phyloP scores from a whole-genome alignment of 2,113 vertebrate genomes.

The Hucho hucho region DNA sequence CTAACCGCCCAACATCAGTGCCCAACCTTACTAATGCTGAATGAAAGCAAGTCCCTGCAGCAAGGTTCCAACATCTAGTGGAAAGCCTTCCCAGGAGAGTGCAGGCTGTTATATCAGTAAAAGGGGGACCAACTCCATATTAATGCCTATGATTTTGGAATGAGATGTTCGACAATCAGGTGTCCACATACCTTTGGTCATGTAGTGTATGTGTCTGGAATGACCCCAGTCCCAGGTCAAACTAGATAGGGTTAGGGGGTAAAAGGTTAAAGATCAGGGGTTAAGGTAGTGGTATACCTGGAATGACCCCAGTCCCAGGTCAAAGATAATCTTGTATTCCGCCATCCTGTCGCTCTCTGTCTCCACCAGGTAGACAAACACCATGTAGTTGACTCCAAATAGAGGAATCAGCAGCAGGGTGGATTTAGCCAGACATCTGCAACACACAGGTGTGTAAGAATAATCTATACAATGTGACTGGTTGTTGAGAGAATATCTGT shows the following conservation, averaged over 20 bases:
- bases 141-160: no score
- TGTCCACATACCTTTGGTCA: no score
- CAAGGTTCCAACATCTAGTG: no score
- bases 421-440: conserved; percentile 90
- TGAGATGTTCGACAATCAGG: no score
- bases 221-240: no score
- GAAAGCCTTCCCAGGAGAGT: no score
- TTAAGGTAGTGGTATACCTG: conserved; percentile 74
- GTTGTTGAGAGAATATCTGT: conserved; percentile 52
- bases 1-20: no score
- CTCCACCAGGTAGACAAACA: conserved; percentile 81
- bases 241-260: neutral
- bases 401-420: conserved; percentile 90
- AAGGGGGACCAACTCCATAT: no score
- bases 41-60: no score
- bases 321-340: conserved; percentile 85
- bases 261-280: neutral
- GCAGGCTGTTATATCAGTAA: no score
- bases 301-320: conserved; percentile 88
- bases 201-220: no score
- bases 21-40: no score
- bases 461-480: neutral
- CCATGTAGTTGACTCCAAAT: conserved; percentile 89
- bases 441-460: conserved; percentile 6
- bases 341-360: conserved; percentile 55